Conservation (phyloP, 1,140 invertebrate genomes). For the Paralvinella palmiformis region DNA sequence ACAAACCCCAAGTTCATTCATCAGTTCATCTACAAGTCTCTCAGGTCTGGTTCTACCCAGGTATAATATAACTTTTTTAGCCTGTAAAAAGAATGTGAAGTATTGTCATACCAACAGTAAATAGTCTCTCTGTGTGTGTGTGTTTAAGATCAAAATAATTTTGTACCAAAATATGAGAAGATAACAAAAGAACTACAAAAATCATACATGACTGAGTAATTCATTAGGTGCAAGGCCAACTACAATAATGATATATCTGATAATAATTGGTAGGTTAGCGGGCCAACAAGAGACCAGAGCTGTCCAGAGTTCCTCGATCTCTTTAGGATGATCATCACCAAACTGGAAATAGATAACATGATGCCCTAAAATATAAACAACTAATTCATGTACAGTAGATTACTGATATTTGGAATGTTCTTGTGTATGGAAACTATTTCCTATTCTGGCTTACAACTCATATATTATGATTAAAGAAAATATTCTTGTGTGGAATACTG, state of each 20-base stretch:
- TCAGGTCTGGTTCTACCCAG: slow-evolving; percentile 83
- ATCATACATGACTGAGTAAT: slow-evolving; percentile 75
- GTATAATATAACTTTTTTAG: slow-evolving; percentile 89
- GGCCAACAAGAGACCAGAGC: slow-evolving; percentile 92
- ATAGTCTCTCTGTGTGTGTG: too few relatives aligned
- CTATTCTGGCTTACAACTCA: too few relatives aligned
- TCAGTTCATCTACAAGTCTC: slow-evolving; percentile 88
- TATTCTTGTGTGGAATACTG: too few relatives aligned
- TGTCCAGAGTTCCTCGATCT: slow-evolving; percentile 92
- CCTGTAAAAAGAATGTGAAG: too few relatives aligned
- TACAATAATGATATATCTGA: slow-evolving; percentile 94
- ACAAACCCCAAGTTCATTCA: slow-evolving; percentile 70
- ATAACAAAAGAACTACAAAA: background rate
- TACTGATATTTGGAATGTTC: too few relatives aligned
- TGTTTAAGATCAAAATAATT: too few relatives aligned
- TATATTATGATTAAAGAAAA: too few relatives aligned
- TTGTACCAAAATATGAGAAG: background rate
- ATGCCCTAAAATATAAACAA: too few relatives aligned
- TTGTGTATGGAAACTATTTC: too few relatives aligned
- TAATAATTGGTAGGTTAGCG: slow-evolving; percentile 93
- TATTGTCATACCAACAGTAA: too few relatives aligned
- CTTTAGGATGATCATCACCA: slow-evolving; percentile 88
- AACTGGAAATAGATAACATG: slow-evolving; percentile 60
- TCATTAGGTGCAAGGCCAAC: slow-evolving; percentile 91
- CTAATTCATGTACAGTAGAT: too few relatives aligned